Evolutionary conservation across 2,797 vertebrate genomes (phyloP).

Genomic region (Nasua narica): DNA sequence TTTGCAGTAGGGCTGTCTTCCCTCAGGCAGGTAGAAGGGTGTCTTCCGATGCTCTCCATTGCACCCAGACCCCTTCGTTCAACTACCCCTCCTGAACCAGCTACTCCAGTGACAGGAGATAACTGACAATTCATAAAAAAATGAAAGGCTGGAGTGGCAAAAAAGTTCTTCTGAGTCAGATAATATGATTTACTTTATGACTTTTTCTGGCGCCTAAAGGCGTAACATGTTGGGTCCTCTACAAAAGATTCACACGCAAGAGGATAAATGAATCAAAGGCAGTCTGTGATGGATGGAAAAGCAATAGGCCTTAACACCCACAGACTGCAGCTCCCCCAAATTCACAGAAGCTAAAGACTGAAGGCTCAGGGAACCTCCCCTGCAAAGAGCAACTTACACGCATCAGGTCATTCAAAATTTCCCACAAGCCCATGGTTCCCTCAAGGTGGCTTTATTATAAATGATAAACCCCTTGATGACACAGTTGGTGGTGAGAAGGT

Average conservation of each 20-base stretch:
- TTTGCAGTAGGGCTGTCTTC: not conserved
- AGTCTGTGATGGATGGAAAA: not conserved
- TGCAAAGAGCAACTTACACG: not conserved
- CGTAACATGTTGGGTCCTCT: not conserved
- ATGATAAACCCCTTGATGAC: not conserved
- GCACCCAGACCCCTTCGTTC: not conserved
- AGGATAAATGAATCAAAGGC: constrained; percentile 42
- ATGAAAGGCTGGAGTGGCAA: not conserved
- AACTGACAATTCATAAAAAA: not conserved
- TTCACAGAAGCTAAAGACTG: not conserved
- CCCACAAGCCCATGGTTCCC: not conserved
- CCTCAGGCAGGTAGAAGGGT: not conserved
- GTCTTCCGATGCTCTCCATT: not conserved
- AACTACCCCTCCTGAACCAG: not conserved
- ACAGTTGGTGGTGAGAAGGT: not conserved
- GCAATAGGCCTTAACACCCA: not conserved
- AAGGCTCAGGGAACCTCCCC: not conserved
- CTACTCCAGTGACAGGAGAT: not conserved
- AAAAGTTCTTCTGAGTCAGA: not conserved
- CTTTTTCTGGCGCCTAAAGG: not conserved
- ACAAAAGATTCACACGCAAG: not conserved
- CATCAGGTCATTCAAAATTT: not conserved
- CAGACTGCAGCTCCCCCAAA: not conserved
- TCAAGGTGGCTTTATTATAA: not conserved
- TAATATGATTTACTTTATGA: not conserved